Base-by-base conservation (phyloP, 2,797 vertebrate genomes). In the Danio albolineatus region DNA sequence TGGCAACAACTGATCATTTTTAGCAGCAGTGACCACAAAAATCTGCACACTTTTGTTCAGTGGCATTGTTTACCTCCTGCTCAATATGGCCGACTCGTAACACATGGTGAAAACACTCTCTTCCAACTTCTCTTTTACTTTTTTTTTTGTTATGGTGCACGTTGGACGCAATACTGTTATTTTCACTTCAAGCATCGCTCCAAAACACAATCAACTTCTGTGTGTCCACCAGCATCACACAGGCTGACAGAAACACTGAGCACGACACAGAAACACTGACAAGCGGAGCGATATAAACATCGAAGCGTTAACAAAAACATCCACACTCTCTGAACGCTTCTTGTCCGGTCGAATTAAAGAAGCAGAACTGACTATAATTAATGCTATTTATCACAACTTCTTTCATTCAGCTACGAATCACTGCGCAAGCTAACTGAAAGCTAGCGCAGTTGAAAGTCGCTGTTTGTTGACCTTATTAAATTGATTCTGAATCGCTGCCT, bases 351-450 rank as follows among this genome's bases (percentile, higher is more conserved):
- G 44, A 36, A 76, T 54, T 43, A 43, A 16, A 75, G 36, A 62
- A 75, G 36, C 38, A 19, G 38, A 64, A 51, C 46, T 53, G 17
- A 54, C 49, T 65, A 6, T 65, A 65, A 54, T 65, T 66, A n/a
- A 57, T 66, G 16, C 17, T 48, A 64, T 67, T 67, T 48, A 17
- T 67, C 41, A 59, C 21, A 77, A 48, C 21, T 48, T 65, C 12
- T 67, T 67, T 77, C 28, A 77, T 38, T 67, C 21, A 59, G 62
- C 21, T 57, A 66, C 38, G 62, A 28, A 56, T 57, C 14, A 38
- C 10, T 46, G 41, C 48, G 65, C 2, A 57, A 60, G 38, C 48
- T 56, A 46, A 66, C 21, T 36, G 3, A 57, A 10, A 57, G 21
- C 61, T 56, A 12, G 54, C 28, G 56, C 62, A 13, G 41, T 76